phyloP scores from a whole-genome alignment of 2,888 invertebrate genomes.

The Choristoneura rosaceana region DNA sequence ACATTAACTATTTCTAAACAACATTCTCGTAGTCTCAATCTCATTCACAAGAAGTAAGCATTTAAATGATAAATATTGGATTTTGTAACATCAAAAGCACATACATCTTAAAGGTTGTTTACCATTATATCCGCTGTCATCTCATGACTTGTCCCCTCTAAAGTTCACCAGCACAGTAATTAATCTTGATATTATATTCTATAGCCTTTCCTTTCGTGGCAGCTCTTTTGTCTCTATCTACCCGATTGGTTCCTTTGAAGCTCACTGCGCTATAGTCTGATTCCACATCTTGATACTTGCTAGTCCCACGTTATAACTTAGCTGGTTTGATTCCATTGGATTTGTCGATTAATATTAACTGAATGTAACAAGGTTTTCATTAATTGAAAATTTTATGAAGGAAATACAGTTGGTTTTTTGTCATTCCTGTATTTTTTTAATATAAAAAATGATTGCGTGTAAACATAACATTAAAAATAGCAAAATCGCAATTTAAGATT shows the following conservation, averaged over 20 bases:
- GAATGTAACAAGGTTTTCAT: not conserved
- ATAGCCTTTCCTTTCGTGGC: slow-evolving; percentile 36
- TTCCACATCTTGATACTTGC: slow-evolving; percentile 37
- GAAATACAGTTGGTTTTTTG: too few species aligned
- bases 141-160: slow-evolving; percentile 8
- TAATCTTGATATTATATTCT: slow-evolving; percentile 43
- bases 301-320: slow-evolving; percentile 8
- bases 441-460: too few species aligned
- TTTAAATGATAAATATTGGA: too few species aligned
- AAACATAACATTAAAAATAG: too few species aligned
- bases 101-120: not conserved
- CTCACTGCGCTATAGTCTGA: slow-evolving; percentile 20
- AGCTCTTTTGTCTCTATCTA: slow-evolving; percentile 40
- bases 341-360: not conserved
- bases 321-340: slow-evolving; percentile 14
- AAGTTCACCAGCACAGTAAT: slow-evolving; percentile 36
- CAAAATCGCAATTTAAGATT: too few species aligned
- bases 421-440: too few species aligned
- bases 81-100: not conserved
- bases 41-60: too few species aligned
- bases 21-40: too few species aligned
- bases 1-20: too few species aligned
- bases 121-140: not conserved
- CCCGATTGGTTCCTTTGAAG: slow-evolving; percentile 40
- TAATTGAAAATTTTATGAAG: too few species aligned